Base-by-base conservation (phyloP, 2,113 vertebrate species). In the Odontesthes bonariensis region DNA sequence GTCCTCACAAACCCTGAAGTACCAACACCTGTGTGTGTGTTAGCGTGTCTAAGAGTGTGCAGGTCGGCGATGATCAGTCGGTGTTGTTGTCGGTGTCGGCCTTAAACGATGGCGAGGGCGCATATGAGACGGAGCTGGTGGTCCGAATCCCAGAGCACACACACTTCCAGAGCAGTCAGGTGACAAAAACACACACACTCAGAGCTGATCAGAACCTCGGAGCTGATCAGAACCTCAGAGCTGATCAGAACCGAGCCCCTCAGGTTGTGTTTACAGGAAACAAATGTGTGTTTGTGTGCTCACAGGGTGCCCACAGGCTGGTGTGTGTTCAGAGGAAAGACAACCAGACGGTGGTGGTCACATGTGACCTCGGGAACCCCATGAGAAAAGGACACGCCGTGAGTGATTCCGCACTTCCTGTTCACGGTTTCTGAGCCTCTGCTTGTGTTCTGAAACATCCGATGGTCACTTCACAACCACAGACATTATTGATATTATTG, bases 141-240 rank as follows among this genome's bases (percentile, higher is more conserved):
- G 73, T 81, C 11, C 66, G 0, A 49, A 53, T 61, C 10, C 79
- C 79, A 0, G 10, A 81, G 65, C 47, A 81, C 67, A 81, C 79
- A 71, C 73, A 81, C 40, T 81, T 75, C 66, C 79, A 81, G 38
- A 75, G 79, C 60, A 66, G 79, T 19, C 73, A 81, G 79, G 79
- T 81, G 3, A 27, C 27, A 27, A 1, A 27, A 27, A 27, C 27
- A 27, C 27, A 27, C 27, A 27, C 27, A 27, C 27, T 1, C 1
- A 27, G 3, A 27, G 27, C 27, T 27, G 27, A 27, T 3, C 27
- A 27, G 27, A 27, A 27, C 27, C 27, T n/a, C n/a, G n/a, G n/a
- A n/a, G n/a, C n/a, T n/a, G n/a, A n/a, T n/a, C n/a, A n/a, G n/a
- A n/a, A n/a, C n/a, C 27, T 1, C 1, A 27, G 3, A 27, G 27